Conservation (phyloP, 2,797 vertebrate species). For the Tapera naevia region DNA sequence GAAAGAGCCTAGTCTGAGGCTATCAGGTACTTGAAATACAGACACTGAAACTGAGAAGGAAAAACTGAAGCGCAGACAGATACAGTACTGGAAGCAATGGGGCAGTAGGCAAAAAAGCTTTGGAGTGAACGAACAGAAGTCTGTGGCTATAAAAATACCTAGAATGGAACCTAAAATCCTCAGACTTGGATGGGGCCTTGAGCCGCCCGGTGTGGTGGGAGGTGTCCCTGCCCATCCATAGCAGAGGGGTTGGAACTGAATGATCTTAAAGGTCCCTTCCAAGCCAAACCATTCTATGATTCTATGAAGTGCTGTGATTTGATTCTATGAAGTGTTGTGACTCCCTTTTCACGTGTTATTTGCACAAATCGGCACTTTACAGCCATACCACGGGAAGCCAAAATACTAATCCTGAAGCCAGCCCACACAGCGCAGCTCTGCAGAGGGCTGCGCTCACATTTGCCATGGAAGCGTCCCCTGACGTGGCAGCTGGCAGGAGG, state of each 20-base stretch:
- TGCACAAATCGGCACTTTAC: not conserved
- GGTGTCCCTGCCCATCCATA: no score
- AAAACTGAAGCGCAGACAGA: accelerated
- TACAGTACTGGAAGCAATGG: not conserved
- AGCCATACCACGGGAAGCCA: accelerated
- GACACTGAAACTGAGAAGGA: not conserved
- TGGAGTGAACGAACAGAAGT: not conserved
- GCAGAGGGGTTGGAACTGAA: no score
- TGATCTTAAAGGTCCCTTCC: no score
- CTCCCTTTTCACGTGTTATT: accelerated
- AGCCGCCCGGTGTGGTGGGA: no score
- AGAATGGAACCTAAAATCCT: not conserved
- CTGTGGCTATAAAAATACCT: not conserved
- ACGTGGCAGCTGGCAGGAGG: not conserved
- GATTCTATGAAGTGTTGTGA: no score
- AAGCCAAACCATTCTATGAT: no score
- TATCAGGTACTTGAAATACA: not conserved
- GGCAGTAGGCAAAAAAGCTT: not conserved
- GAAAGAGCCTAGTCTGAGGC: not conserved
- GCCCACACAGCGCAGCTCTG: accelerated
- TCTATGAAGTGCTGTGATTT: no score
- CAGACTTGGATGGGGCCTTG: no score
- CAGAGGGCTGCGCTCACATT: accelerated
- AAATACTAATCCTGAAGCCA: accelerated
- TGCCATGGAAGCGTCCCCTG: accelerated